These are phyloP conservation scores for Cirrhinus molitorella DNA, from an alignment of 2,797 vertebrate species.

Conservation along the genomic window DNA sequence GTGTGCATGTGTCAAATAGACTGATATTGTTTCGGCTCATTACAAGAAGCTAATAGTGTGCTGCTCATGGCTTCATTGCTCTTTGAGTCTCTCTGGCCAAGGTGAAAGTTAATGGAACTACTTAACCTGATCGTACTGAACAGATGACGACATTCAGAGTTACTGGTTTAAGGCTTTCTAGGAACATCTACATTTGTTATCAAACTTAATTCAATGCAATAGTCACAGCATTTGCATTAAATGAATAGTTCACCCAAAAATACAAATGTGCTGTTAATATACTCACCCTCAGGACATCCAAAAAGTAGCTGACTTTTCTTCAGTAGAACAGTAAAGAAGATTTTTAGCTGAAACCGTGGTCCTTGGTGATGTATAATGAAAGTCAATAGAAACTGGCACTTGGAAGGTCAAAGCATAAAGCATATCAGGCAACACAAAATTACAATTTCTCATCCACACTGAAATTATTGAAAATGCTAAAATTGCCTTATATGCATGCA, in stretches of 20 bases:
- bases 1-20: neutral
- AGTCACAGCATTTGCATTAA: neutral
- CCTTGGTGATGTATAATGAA: neutral
- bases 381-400: neutral
- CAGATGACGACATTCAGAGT: conserved; percentile 4
- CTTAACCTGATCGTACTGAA: conserved; percentile 35
- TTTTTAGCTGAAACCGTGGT: neutral
- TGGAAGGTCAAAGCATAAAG: neutral
- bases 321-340: neutral
- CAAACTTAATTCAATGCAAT: neutral
- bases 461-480: neutral
- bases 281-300: too few species aligned
- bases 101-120: conserved; percentile 52
- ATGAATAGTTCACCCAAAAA: neutral
- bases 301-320: too few species aligned
- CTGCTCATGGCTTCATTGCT: conserved; percentile 34
- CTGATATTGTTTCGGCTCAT: neutral
- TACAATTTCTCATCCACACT: neutral
- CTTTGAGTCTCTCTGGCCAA: conserved; percentile 16
- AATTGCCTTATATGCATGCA: neutral
- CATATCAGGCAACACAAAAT: neutral
- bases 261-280: neutral
- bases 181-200: neutral
- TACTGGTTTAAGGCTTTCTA: neutral
- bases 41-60: neutral